A percentile compares a stretch with the other conserved stretches of the same genome.
phyloP scores from a whole-genome alignment of 2,888 invertebrate genomes.

The Uloborus plumipes region DNA sequence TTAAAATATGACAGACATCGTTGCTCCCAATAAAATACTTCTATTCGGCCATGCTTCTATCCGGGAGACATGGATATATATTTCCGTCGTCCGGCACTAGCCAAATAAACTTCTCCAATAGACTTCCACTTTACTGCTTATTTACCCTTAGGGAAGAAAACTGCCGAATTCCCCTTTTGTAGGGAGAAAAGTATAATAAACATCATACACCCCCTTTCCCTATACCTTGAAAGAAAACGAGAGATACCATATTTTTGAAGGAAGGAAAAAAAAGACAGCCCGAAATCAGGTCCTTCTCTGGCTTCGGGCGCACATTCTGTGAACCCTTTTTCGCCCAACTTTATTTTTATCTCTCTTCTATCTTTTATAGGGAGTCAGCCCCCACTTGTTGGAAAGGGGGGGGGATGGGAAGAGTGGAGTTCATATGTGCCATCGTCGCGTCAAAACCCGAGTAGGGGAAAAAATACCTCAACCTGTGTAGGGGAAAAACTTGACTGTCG shows the following conservation, averaged over 20 bases:
- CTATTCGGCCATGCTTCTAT: background rate
- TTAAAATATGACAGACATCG: slow-evolving; percentile 13
- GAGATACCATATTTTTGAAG: slow-evolving; percentile 41
- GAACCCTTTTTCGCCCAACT: background rate
- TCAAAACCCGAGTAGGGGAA: slow-evolving; percentile 22
- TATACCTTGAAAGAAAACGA: slow-evolving; percentile 5
- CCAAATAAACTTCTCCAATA: slow-evolving; percentile 42
- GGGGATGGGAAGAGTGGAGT: slow-evolving; percentile 21
- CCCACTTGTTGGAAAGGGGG: slow-evolving; percentile 23
- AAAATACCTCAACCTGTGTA: slow-evolving; percentile 25
- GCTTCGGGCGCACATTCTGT: slow-evolving; percentile 27
- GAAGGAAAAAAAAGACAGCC: slow-evolving; percentile 9
- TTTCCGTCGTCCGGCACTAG: background rate
- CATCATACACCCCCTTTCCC: slow-evolving; percentile 27
- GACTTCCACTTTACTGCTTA: slow-evolving; percentile 54
- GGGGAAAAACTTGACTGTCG: slow-evolving; percentile 25
- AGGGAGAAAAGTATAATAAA: slow-evolving; percentile 44
- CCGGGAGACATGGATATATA: background rate
- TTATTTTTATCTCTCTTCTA: too few relatives aligned
- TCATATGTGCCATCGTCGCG: slow-evolving; percentile 51
- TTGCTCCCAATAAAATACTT: slow-evolving; percentile 19
- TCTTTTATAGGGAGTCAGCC: background rate
- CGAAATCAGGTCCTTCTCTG: slow-evolving; percentile 53
- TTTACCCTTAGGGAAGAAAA: slow-evolving; percentile 37
- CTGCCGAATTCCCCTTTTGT: slow-evolving; percentile 1